Percentiles rank a stretch among this genome's conserved stretches.
These are phyloP conservation scores for Eudemis profundana DNA, from an alignment of 2,888 invertebrate genomes.

Conservation along the genomic window DNA sequence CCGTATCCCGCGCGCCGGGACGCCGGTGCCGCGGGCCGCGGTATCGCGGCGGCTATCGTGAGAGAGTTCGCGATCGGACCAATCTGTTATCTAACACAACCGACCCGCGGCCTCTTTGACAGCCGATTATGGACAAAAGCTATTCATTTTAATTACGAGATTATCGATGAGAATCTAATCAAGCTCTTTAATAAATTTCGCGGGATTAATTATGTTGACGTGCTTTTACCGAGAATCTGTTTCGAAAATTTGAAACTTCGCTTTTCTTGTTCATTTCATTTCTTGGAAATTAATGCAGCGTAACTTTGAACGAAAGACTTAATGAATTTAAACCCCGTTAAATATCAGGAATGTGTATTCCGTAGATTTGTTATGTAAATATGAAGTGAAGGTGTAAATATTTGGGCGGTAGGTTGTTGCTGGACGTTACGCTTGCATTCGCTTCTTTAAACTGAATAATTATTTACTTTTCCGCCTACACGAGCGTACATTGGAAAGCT, in stretches of 20 bases:
- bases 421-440: constrained; percentile 70
- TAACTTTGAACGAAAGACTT: constrained; percentile 26
- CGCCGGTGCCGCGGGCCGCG: constrained; percentile 34
- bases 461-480: constrained; percentile 65
- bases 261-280: background rate
- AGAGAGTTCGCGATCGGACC: constrained; percentile 49
- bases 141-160: constrained; percentile 48
- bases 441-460: constrained; percentile 64
- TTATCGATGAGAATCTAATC: constrained; percentile 44
- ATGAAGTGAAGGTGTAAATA: constrained; percentile 67
- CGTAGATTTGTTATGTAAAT: constrained; percentile 71
- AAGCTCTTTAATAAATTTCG: constrained; percentile 32
- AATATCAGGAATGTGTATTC: constrained; percentile 61
- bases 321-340: constrained; percentile 18
- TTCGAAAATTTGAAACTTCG: background rate
- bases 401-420: constrained; percentile 63
- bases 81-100: constrained; percentile 47
- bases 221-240: constrained; percentile 8
- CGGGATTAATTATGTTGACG: constrained; percentile 30
- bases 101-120: constrained; percentile 48
- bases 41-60: constrained; percentile 46
- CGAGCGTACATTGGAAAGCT: constrained; percentile 59
- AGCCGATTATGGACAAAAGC: constrained; percentile 47
- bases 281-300: constrained; percentile 15
- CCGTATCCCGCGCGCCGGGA: constrained; percentile 19